Evolutionary conservation across 2,888 invertebrate species (phyloP).

Genomic region (Amblyjoppa fuscipennis): DNA sequence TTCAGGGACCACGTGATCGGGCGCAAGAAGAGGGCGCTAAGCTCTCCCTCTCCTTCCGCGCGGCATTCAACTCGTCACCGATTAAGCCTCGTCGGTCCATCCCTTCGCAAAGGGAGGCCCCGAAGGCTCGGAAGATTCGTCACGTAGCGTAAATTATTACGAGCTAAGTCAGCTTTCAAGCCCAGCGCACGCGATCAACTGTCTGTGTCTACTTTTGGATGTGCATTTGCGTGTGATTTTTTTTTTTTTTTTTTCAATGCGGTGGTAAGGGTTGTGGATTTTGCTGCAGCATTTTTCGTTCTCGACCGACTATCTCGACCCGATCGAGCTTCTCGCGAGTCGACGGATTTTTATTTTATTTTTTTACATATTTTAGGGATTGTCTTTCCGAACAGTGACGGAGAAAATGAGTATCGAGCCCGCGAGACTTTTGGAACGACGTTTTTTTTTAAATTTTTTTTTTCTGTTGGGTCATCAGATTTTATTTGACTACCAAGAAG

Average conservation of each 20-base stretch:
- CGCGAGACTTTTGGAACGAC: constrained; percentile 58
- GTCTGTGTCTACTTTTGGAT: constrained; percentile 66
- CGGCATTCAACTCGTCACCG: constrained; percentile 8
- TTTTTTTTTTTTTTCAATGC: constrained; percentile 18
- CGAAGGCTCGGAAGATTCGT: constrained; percentile 19
- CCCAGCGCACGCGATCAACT: constrained; percentile 71
- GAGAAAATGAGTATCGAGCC: constrained; percentile 39
- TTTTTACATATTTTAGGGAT: constrained; percentile 23
- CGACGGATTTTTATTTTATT: constrained; percentile 38
- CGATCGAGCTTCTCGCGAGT: constrained; percentile 53
- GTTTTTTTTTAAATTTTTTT: constrained; percentile 9
- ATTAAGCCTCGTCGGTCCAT: neutral
- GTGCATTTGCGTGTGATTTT: constrained; percentile 35
- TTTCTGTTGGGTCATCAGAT: neutral
- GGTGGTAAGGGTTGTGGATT: constrained; percentile 40
- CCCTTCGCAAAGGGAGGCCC: constrained; percentile 7
- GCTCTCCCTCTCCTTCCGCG: neutral
- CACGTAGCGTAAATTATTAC: constrained; percentile 59
- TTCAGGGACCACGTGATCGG: no score
- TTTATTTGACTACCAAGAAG: neutral
- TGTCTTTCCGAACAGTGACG: neutral
- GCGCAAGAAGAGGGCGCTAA: neutral
- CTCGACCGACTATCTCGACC: constrained; percentile 56
- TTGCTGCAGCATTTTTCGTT: constrained; percentile 56
- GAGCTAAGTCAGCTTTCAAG: constrained; percentile 70